Evolutionary conservation across 2,888 invertebrate species (phyloP).

Genomic region (Erebia aethiops): DNA sequence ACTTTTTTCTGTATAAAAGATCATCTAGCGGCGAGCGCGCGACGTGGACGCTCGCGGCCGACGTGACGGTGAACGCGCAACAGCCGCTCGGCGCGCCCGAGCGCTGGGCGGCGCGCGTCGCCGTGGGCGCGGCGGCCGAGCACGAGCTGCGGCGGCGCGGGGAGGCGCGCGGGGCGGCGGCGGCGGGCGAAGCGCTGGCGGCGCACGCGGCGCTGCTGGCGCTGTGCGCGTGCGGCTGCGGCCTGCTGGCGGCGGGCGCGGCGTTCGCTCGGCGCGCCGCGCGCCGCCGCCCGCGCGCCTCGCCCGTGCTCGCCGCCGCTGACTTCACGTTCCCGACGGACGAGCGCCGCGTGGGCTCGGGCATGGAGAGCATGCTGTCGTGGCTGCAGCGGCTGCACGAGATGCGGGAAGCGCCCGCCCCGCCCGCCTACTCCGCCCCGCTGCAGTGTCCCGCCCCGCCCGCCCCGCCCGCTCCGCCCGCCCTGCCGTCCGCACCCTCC

Average conservation of each 20-base stretch:
- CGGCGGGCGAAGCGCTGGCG: conserved; percentile 37
- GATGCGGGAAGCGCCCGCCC: conserved; percentile 87
- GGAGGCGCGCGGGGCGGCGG: conserved; percentile 25
- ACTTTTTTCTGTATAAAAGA: conserved; percentile 52
- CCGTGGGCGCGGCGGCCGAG: conserved; percentile 44
- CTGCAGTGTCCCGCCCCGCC: conserved; percentile 55
- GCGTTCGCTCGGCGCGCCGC: conserved; percentile 34
- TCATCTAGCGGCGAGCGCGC: conserved; percentile 21
- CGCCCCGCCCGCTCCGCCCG: conserved; percentile 55
- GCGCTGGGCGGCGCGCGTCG: conserved; percentile 48
- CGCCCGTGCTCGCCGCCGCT: conserved; percentile 49
- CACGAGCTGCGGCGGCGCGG: conserved; percentile 40
- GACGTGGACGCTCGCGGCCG: conserved; percentile 50
- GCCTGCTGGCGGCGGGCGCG: conserved; percentile 33
- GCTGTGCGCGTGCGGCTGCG: conserved; percentile 25
- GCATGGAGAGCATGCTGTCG: conserved; percentile 93
- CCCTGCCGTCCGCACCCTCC: conserved; percentile 83
- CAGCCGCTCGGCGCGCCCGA: conserved; percentile 45
- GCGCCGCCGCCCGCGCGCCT: conserved; percentile 48
- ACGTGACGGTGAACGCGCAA: conserved; percentile 45
- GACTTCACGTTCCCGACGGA: conserved; percentile 58
- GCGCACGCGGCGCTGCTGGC: conserved; percentile 19
- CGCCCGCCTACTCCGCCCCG: conserved; percentile 82
- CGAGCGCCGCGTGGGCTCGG: conserved; percentile 82
- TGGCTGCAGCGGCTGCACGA: conserved; percentile 93